Percentiles rank a stretch among this genome's conserved stretches.
Evolutionary conservation across 2,113 vertebrate species (phyloP).

Genomic region (Polypterus bichir): DNA sequence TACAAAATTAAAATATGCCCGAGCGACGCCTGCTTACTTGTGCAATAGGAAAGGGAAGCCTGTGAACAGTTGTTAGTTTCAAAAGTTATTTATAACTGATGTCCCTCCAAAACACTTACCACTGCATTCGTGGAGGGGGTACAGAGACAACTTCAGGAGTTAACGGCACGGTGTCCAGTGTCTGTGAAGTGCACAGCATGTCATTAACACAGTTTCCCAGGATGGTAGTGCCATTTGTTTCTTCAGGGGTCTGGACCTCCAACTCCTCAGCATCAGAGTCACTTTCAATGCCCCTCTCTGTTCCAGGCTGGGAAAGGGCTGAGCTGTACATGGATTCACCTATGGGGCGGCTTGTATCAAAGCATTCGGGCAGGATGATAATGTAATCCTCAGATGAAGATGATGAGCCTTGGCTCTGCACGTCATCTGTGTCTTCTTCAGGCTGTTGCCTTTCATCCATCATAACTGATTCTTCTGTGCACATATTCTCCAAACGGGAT

Average conservation of each 20-base stretch:
- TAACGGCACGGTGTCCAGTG: slow-evolving; percentile 49
- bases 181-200: slow-evolving; percentile 54
- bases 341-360: slow-evolving; percentile 83
- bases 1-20: too few species aligned
- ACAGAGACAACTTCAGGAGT: slow-evolving; percentile 45
- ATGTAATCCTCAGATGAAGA: slow-evolving; percentile 86
- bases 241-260: slow-evolving; percentile 4
- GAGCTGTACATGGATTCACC: slow-evolving; percentile 90
- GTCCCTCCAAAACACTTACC: slow-evolving; percentile 26
- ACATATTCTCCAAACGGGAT: too few species aligned
- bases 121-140: slow-evolving; percentile 29
- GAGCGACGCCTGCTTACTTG: too few species aligned
- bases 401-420: slow-evolving; percentile 71
- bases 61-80: too few species aligned
- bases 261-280: slow-evolving; percentile 30
- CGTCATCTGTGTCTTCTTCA: slow-evolving; percentile 65
- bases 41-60: too few species aligned
- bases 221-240: slow-evolving; percentile 12
- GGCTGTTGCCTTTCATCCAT: slow-evolving; percentile 33
- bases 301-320: slow-evolving; percentile 70
- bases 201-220: slow-evolving; percentile 42
- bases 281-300: slow-evolving; percentile 38
- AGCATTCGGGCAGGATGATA: slow-evolving; percentile 87
- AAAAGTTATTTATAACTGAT: too few species aligned
- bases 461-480: too few species aligned